phyloP scores from a whole-genome alignment of 2,888 invertebrate genomes.

The Achlya flavicornis region DNA sequence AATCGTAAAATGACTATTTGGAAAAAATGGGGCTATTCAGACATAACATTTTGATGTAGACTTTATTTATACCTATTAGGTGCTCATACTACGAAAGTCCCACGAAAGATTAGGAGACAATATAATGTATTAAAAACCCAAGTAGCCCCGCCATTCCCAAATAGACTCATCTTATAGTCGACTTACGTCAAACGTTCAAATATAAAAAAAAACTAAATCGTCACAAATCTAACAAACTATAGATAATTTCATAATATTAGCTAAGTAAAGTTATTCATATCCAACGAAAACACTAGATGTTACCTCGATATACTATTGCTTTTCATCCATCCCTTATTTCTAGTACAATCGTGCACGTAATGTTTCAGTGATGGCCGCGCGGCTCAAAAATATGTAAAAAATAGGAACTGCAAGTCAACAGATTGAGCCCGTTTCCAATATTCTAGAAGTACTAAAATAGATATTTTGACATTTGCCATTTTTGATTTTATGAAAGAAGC shows the following conservation, averaged over 20 bases:
- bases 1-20: neutral
- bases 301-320: neutral
- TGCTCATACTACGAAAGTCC: no score
- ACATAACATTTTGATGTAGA: neutral
- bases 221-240: neutral
- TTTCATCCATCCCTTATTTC: neutral
- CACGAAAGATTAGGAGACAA: no score
- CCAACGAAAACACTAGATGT: constrained; percentile 5
- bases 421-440: neutral
- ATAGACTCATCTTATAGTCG: neutral
- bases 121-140: neutral
- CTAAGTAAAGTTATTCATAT: neutral
- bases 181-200: neutral
- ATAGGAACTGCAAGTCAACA: neutral
- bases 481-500: no score
- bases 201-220: neutral
- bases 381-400: no score
- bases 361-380: neutral
- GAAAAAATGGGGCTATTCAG: neutral
- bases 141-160: neutral
- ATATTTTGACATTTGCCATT: no score
- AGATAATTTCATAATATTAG: neutral
- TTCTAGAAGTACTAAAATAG: neutral
- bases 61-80: no score
- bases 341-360: neutral